Conservation (phyloP, 2,888 invertebrate species). For the Globia sparganii region DNA sequence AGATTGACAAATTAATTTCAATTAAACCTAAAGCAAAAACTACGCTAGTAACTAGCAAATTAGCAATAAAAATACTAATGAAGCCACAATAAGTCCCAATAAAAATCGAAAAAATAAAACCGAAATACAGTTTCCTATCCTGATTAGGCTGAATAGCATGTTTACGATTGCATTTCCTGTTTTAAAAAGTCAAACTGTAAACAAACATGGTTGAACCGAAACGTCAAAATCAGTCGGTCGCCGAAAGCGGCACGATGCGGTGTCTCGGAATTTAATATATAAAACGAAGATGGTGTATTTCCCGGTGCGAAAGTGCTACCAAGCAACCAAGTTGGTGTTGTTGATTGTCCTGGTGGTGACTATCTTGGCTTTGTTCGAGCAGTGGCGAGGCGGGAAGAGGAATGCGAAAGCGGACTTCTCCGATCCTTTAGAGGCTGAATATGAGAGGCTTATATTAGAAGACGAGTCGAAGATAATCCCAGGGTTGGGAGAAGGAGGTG, state of each 20-base stretch:
- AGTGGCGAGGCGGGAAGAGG: slow-evolving; percentile 85
- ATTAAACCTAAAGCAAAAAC: background rate
- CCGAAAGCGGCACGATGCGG: slow-evolving; percentile 69
- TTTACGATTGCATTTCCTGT: slow-evolving; percentile 90
- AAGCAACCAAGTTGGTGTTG: slow-evolving; percentile 78
- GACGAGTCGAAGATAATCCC: slow-evolving; percentile 92
- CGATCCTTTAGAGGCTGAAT: slow-evolving; percentile 75
- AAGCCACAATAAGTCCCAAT: slow-evolving; percentile 17
- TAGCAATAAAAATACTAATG: slow-evolving; percentile 8
- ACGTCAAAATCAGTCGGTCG: slow-evolving; percentile 78
- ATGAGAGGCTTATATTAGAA: slow-evolving; percentile 89
- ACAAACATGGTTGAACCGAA: slow-evolving; percentile 76
- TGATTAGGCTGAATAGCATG: slow-evolving; percentile 87
- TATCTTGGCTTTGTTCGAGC: slow-evolving; percentile 81
- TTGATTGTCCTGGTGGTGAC: slow-evolving; percentile 80
- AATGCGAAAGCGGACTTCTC: slow-evolving; percentile 72
- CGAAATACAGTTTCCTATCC: slow-evolving; percentile 57
- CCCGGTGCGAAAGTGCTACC: slow-evolving; percentile 85
- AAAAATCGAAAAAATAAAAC: slow-evolving; percentile 30
- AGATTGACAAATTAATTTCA: background rate
- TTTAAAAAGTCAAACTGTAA: slow-evolving; percentile 80
- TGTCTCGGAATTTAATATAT: slow-evolving; percentile 49
- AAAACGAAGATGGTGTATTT: slow-evolving; percentile 79
- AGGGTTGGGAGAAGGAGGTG: slow-evolving; percentile 93
- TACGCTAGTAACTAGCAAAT: background rate